Percentiles rank a stretch among this genome's conserved stretches.
phyloP scores from a whole-genome alignment of 2,888 invertebrate genomes.

The Eupithecia inturbata region DNA sequence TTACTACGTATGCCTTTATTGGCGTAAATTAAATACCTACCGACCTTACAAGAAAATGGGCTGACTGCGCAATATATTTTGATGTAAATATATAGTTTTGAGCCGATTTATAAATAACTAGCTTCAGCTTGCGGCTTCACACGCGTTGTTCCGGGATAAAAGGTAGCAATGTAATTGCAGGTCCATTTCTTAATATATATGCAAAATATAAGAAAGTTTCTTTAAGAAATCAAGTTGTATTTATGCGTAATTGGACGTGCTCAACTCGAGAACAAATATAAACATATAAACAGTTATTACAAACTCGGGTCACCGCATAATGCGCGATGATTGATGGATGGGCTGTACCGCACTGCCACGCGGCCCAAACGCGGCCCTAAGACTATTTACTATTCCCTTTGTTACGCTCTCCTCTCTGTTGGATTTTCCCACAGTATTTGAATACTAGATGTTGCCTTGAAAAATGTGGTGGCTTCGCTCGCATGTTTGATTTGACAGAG shows the following conservation, averaged over 20 bases:
- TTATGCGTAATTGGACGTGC: conserved; percentile 2
- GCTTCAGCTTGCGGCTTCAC: neutral
- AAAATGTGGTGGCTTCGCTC: neutral
- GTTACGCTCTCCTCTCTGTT: neutral
- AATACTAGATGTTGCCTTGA: neutral
- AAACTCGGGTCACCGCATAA: conserved; percentile 12
- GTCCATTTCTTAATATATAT: neutral
- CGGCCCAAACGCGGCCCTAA: neutral
- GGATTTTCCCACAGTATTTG: neutral
- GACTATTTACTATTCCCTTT: neutral
- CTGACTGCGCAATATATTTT: conserved; percentile 39
- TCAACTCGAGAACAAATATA: neutral
- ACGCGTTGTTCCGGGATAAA: too few relatives aligned
- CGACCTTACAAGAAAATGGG: conserved; percentile 37
- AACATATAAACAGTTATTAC: conserved; percentile 10
- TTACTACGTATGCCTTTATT: conserved; percentile 21
- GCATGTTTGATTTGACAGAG: neutral
- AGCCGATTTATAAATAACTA: conserved; percentile 2
- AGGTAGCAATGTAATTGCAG: neutral
- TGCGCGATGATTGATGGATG: conserved; percentile 19
- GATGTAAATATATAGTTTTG: conserved; percentile 36
- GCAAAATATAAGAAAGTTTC: neutral
- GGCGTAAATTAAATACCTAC: conserved; percentile 19
- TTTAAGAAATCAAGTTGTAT: neutral
- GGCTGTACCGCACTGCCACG: conserved; percentile 9